Conservation (phyloP, 2,888 invertebrate species). For the Apotomis capreana region DNA sequence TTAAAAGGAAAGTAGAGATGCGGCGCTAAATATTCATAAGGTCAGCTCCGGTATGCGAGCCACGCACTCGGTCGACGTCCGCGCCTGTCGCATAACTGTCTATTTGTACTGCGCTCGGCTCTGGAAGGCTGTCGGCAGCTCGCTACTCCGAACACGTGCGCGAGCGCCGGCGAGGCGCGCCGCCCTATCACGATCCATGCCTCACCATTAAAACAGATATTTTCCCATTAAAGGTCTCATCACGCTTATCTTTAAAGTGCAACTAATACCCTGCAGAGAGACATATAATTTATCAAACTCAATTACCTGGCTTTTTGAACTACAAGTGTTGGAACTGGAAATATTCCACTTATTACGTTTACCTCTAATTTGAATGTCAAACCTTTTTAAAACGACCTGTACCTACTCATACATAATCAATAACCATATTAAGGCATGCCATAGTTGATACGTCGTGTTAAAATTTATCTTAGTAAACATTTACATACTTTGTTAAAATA, state of each 20-base stretch:
- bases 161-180: slow-evolving; percentile 14
- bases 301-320: slow-evolving; percentile 12
- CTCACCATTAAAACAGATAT: slow-evolving; percentile 24
- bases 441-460: not conserved
- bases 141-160: slow-evolving; percentile 29
- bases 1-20: slow-evolving; percentile 72
- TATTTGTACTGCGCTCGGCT: slow-evolving; percentile 52
- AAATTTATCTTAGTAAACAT: not conserved
- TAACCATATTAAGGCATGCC: slow-evolving; percentile 2
- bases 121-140: slow-evolving; percentile 28
- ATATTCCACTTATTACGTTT: slow-evolving; percentile 5
- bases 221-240: slow-evolving; percentile 23
- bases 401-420: slow-evolving; percentile 6
- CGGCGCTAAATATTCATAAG: slow-evolving; percentile 74
- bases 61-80: slow-evolving; percentile 70
- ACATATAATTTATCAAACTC: slow-evolving; percentile 1
- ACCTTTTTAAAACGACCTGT: slow-evolving; percentile 11
- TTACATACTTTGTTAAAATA: not conserved
- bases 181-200: slow-evolving; percentile 34
- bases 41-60: slow-evolving; percentile 65
- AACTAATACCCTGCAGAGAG: slow-evolving; percentile 7
- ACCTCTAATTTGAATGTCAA: slow-evolving; percentile 20
- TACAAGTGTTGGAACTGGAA: slow-evolving; percentile 2
- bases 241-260: slow-evolving; percentile 27
- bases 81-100: slow-evolving; percentile 59